Base-by-base conservation (phyloP, 2,113 vertebrate genomes). In the Cricetomys ansorgei region DNA sequence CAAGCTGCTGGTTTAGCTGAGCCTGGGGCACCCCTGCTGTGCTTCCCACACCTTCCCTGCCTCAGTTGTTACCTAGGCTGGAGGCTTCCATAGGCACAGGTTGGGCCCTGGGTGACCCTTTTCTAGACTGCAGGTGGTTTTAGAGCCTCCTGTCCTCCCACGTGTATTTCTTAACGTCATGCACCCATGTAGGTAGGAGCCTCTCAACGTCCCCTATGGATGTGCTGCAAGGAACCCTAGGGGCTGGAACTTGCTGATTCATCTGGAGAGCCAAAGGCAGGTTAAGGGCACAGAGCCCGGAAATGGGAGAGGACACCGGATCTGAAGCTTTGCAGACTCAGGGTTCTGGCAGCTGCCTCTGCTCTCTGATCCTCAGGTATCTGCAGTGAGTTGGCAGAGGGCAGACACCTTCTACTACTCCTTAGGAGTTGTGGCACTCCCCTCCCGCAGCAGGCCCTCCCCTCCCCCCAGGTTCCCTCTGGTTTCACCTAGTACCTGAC, bases 191-290 rank as follows among this genome's bases (percentile, higher is more conserved):
- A n/a, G n/a, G n/a, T 70, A 88, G 89, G 87, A 94, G 79, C 86
- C 88, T 91, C 91, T 84, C 16, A 69, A 48, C 57, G 48, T 50
- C 59, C 91, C 92, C 93, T 11, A 29, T 69, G 91, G 94, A 95
- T 48, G 69, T 94, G 96, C 72, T 0, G 40, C 87, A 81, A 70
- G 17, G 53, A 65, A 57, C 96, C 40, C 84, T 79, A 81, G 95
- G 72, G 84, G 29, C 75, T 69, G 27, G 55, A 62, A 87, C 86
- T 72, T 94, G 97, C 97, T 95, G 93, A 96, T 45, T 97, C 96
- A 96, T 95, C 65, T 29, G 34, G 59, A 34, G 76, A 93, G 77
- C 85, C 94, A 96, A 96, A 95, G 97, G 84, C 93, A 96, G 97
- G 80, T 86, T n/a, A 94, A 93, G 93, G 95, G 64, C 91, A 89